These are phyloP conservation scores for Colaptes auratus DNA, from an alignment of 2,113 vertebrate genomes.

Conservation along the genomic window DNA sequence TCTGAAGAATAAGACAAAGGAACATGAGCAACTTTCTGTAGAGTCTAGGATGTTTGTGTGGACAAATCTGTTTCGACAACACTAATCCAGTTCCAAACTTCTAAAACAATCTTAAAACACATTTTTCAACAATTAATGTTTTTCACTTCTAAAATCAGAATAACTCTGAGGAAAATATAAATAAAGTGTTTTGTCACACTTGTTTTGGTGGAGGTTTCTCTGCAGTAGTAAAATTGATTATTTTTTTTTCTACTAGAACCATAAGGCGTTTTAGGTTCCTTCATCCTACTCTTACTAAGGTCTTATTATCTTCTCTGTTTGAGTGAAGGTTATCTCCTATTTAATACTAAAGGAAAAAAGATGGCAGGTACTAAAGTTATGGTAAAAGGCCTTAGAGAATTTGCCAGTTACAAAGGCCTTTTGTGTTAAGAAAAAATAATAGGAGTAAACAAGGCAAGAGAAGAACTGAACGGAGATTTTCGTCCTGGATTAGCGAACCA, in stretches of 20 bases:
- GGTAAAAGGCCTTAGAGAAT: not conserved
- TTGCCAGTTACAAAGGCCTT: not conserved
- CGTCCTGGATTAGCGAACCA: not conserved
- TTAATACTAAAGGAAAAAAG: not conserved
- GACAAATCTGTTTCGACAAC: not conserved
- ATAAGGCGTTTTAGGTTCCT: not conserved
- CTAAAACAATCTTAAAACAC: not conserved
- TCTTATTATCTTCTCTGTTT: not conserved
- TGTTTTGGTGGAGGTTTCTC: not conserved
- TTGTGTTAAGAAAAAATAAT: not conserved
- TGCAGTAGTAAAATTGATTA: not conserved
- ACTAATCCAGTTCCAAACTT: not conserved
- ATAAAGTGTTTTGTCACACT: not conserved
- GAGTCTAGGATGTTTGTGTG: not conserved
- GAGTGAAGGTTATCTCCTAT: not conserved
- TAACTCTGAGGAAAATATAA: not conserved
- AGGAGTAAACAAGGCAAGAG: not conserved
- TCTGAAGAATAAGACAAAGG: not conserved
- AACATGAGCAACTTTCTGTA: not conserved
- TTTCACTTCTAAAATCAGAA: not conserved
- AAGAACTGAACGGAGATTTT: not conserved
- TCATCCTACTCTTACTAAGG: not conserved
- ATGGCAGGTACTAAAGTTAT: not conserved
- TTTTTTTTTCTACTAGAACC: not conserved
- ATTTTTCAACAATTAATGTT: not conserved